phyloP scores from a whole-genome alignment of 2,797 vertebrate genomes.

The Sparidentex hasta region DNA sequence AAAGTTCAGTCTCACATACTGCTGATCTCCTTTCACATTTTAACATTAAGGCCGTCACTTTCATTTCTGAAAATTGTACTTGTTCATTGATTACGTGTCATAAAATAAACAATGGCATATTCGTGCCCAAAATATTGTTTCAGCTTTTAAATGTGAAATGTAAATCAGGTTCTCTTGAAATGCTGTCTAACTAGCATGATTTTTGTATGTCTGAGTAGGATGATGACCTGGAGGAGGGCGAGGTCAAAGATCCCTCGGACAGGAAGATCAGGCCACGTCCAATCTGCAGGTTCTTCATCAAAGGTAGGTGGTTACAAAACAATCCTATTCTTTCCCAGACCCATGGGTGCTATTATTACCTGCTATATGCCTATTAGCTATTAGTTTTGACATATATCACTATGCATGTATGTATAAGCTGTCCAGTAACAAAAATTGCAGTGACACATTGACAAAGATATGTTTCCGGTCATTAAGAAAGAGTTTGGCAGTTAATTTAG shows the following conservation, averaged over 20 bases:
- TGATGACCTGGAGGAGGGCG: conserved; percentile 97
- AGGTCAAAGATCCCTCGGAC: conserved; percentile 98
- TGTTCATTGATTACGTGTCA: too few species aligned
- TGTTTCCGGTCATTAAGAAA: not conserved
- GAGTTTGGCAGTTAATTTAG: not conserved
- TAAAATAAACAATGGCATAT: too few species aligned
- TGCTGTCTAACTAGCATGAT: not conserved
- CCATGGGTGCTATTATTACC: not conserved
- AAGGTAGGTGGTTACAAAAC: conserved; percentile 85
- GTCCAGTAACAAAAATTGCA: not conserved
- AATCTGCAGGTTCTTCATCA: conserved; percentile 98
- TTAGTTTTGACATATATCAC: not conserved
- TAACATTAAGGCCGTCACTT: too few species aligned
- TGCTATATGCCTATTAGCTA: not conserved
- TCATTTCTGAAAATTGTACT: too few species aligned
- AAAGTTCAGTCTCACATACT: too few species aligned
- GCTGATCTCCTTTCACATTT: too few species aligned
- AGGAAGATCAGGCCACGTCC: conserved; percentile 95
- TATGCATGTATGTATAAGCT: not conserved
- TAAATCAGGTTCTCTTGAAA: not conserved
- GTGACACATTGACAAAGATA: not conserved
- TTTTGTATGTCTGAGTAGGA: conserved; percentile 85
- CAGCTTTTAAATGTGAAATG: too few species aligned
- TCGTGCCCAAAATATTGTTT: too few species aligned
- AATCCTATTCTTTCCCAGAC: not conserved